Evolutionary conservation across 2,888 invertebrate genomes (phyloP).

Genomic region (Drosophila subquinaria): DNA sequence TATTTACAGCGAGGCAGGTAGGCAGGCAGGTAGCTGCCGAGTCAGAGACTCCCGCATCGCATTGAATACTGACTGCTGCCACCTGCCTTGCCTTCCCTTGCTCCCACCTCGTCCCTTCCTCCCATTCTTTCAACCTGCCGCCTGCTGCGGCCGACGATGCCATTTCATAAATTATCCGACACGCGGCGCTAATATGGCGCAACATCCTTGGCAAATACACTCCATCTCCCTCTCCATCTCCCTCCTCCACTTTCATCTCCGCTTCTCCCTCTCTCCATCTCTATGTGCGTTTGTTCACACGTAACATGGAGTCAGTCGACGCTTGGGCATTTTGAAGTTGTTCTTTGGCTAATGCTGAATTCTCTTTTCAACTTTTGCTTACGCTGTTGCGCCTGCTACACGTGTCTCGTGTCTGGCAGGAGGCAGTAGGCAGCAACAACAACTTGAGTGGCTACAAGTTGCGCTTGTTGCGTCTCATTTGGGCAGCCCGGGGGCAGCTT

Average conservation of each 20-base stretch:
- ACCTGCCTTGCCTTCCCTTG: not conserved
- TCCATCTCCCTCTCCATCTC: conserved; percentile 1
- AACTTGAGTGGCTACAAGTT: conserved; percentile 59
- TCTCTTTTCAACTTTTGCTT: conserved; percentile 65
- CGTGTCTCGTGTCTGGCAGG: conserved; percentile 33
- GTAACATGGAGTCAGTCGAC: conserved; percentile 37
- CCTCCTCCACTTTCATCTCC: not conserved
- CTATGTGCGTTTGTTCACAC: conserved; percentile 55
- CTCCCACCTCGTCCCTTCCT: not conserved
- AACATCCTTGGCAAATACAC: conserved; percentile 64
- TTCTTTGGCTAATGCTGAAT: conserved; percentile 51
- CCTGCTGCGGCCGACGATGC: conserved; percentile 55
- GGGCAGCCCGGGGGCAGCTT: conserved; percentile 50
- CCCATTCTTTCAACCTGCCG: not conserved
- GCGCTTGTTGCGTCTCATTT: conserved; percentile 70
- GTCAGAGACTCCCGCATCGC: conserved; percentile 27
- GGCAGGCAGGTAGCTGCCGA: conserved; percentile 34
- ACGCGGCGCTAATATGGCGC: conserved; percentile 80
- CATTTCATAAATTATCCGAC: conserved; percentile 78
- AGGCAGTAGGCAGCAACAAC: not conserved
- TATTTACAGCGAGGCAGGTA: conserved; percentile 66
- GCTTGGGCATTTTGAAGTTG: conserved; percentile 48
- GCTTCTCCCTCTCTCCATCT: not conserved
- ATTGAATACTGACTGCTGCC: conserved; percentile 10
- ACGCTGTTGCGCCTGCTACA: conserved; percentile 68